Evolutionary conservation across 2,797 vertebrate genomes (phyloP).

Genomic region (Syngnathus acus): DNA sequence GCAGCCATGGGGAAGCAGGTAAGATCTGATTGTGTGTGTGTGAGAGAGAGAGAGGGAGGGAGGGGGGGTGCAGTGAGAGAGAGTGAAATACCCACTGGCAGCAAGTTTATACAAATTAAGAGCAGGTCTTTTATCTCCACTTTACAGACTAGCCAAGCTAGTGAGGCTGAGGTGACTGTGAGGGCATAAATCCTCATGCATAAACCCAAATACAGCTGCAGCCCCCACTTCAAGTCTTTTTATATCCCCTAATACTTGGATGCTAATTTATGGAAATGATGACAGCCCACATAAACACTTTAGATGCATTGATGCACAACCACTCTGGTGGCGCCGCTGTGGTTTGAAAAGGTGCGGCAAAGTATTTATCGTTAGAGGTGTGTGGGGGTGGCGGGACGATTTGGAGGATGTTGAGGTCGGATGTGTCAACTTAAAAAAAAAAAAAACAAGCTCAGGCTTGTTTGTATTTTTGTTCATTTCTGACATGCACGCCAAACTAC

Average conservation of each 20-base stretch:
- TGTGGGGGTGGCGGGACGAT: conserved; percentile 11
- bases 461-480: conserved; percentile 37
- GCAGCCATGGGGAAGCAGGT: conserved; percentile 70
- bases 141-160: conserved; percentile 3
- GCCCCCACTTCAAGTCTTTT: conserved; percentile 1
- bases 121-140: conserved; percentile 13
- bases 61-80: background rate
- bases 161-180: conserved; percentile 6
- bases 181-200: conserved; percentile 6
- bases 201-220: conserved; percentile 6
- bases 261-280: conserved; percentile 6
- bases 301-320: conserved; percentile 4
- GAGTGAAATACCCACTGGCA: background rate
- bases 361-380: background rate
- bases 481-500: conserved; percentile 23
- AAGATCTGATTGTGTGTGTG: conserved; percentile 43
- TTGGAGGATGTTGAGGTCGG: conserved; percentile 4
- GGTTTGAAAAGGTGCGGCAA: conserved; percentile 3
- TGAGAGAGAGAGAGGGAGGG: background rate
- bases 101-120: conserved; percentile 17
- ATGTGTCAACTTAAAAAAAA: background rate
- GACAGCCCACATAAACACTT: conserved; percentile 2
- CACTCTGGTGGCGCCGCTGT: background rate
- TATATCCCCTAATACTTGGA: conserved; percentile 7
- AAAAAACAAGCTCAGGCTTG: conserved; percentile 32